Evolutionary conservation across 2,888 invertebrate species (phyloP).

Genomic region (Thymelicus acteon): DNA sequence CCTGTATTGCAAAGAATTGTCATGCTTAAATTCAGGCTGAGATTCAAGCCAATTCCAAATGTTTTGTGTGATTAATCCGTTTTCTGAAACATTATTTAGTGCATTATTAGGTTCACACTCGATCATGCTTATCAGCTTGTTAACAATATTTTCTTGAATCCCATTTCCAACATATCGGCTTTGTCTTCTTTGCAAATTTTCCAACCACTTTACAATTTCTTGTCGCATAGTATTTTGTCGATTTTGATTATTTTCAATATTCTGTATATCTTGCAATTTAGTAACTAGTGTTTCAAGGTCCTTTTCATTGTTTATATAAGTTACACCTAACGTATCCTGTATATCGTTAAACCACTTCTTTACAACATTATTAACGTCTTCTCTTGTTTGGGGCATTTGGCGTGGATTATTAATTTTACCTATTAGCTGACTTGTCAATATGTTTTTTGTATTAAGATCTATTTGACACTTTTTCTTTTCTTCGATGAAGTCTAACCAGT

Average conservation of each 20-base stretch:
- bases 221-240: conserved; percentile 23
- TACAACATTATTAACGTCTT: conserved; percentile 8
- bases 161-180: conserved; percentile 8
- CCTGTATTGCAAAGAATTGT: background rate
- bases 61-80: conserved; percentile 4
- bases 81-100: conserved; percentile 3
- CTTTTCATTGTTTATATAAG: conserved; percentile 7
- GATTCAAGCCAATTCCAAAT: conserved; percentile 31
- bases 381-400: too few species aligned
- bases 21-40: conserved; percentile 5
- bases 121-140: conserved; percentile 27
- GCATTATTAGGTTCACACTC: conserved; percentile 7
- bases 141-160: conserved; percentile 25
- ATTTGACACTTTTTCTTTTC: conserved; percentile 17
- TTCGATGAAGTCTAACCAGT: conserved; percentile 21
- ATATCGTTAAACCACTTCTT: conserved; percentile 22
- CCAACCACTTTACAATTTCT: conserved; percentile 18
- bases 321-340: background rate
- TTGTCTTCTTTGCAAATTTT: conserved; percentile 13
- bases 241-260: conserved; percentile 9
- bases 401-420: conserved; percentile 1
- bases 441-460: conserved; percentile 7
- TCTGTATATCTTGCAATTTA: conserved; percentile 23
- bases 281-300: conserved; percentile 1
- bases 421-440: conserved; percentile 9